Base-by-base conservation (phyloP, 2,888 invertebrate genomes). In the Fragum whitleyi region DNA sequence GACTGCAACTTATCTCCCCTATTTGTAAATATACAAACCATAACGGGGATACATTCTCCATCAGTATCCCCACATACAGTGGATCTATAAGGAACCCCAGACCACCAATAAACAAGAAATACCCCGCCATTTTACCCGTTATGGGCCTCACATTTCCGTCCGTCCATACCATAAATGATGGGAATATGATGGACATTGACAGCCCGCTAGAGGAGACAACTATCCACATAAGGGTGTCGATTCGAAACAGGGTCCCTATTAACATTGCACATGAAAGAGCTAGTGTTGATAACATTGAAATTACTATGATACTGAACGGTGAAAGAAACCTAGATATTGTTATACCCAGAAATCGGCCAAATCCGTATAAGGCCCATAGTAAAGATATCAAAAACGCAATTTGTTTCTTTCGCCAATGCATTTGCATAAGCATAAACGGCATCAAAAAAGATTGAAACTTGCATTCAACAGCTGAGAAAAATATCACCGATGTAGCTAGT, bases 301-400 rank as follows among this genome's bases (percentile, higher is more conserved):
- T 23, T 11, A 92, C 71, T 16, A 94, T 77, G 89, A 94, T 89
- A 23, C 87, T 85, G 1, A 89, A 87, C 1, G 93, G 92, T 21
- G 86, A 87, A 9, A 94, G 73, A 68, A 90, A 90, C 14, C 88
- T 89, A 0, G 93, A 90, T 47, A 93, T 82, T 75, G 93, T 91
- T 14, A 94, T 93, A 39, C 92, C 92, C 2, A 91, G 75, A 57
- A 93, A 91, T n/a, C 94, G 89, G 11, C 89, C 91, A 11, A 89
- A 77, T 6, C 94, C 93, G 85, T 93, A 94, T 14, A 91, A 88
- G 0, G 92, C 93, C 94, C 94, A 94, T 74, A 92, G 93, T 1
- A 92, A 89, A 21, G 94, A 92, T 3, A 93, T 92, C 5, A 94
- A 67, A 29, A 89, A 86, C 1, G 92, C 89, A 3, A 92, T 93